A percentile compares a stretch with the other conserved stretches of the same genome.
These are phyloP conservation scores for Grapholita molesta DNA, from an alignment of 1,140 invertebrate species.

Conservation along the genomic window DNA sequence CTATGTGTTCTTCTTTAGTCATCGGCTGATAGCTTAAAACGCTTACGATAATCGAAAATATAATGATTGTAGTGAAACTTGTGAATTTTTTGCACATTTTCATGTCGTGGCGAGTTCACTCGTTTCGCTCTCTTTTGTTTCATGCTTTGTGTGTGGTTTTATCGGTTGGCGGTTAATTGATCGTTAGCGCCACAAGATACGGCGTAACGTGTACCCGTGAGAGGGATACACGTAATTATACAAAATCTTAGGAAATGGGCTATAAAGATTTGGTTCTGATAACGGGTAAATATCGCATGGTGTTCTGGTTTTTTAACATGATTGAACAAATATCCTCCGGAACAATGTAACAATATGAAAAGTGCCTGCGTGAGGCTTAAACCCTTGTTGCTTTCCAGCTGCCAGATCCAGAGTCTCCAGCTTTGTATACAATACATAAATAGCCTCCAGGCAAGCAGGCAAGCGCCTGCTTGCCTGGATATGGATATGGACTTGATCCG, in stretches of 20 bases:
- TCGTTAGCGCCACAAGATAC: constrained; percentile 1
- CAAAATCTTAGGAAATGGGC: background rate
- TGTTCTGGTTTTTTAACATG: background rate
- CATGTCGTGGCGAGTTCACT: constrained; percentile 9
- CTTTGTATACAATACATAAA: too few species aligned
- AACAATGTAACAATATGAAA: too few species aligned
- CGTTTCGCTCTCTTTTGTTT: constrained; percentile 23
- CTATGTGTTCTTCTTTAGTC: constrained; percentile 57
- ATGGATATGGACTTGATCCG: too few species aligned
- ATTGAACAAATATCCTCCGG: background rate
- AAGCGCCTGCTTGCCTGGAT: too few species aligned
- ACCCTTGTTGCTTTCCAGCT: too few species aligned
- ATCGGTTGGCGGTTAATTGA: constrained; percentile 4
- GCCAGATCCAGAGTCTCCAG: too few species aligned
- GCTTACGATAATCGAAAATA: constrained; percentile 31
- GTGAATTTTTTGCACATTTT: constrained; percentile 22
- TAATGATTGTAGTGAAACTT: constrained; percentile 24
- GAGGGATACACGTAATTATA: background rate
- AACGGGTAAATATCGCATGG: background rate
- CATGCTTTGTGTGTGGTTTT: constrained; percentile 20
- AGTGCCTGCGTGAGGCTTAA: too few species aligned
- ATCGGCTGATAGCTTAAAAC: constrained; percentile 47
- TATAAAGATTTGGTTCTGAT: background rate
- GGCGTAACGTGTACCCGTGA: background rate
- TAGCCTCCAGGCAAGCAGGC: too few species aligned